Base-by-base conservation (phyloP, 2,797 vertebrate species). In the Semotilus atromaculatus region DNA sequence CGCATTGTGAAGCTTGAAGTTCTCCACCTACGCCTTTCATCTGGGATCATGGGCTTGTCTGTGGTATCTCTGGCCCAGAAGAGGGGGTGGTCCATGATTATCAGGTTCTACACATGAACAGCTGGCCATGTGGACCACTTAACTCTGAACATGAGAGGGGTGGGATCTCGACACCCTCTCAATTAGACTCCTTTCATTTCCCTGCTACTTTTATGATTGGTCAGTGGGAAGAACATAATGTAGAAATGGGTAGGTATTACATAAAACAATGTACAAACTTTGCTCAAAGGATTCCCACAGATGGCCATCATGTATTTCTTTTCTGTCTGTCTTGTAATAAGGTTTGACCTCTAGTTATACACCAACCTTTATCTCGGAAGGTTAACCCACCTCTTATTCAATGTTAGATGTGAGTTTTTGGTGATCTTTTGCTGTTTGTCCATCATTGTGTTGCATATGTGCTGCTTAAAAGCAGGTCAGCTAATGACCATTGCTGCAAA, bases 81-180 rank as follows among this genome's bases (percentile, higher is more conserved):
- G 86, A 89, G 83, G 85, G 81, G 88, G 85, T 85, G 84, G 87
- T 77, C 34, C 64, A 51, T 88, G 87, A 88, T 90, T 88, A 88
- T 85, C 83, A 82, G 86, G 82, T 89, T 88, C 85, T 84, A 23
- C 62, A 84, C 83, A 84, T 72, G 78, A 89, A 89, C 89, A 89
- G 87, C 89, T 89, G 85, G 87, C 80, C 85, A 74, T 88, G 82
- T 85, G 88, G 85, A 89, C 83, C 82, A 79, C 53, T 85, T 85
- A 86, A 78, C 76, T 80, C 85, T 81, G 72, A 87, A 89, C 85
- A 84, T 86, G 84, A 88, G 83, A 89, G 82, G 83, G 88, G 83
- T 86, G 75, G 80, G 77, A 85, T 86, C 82, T 88, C 73, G 45
- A 83, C 89, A 72, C 83, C 87, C 85, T 87, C 83, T 82, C 87